Base-by-base conservation (phyloP, 1,140 invertebrate species). In the Physella acuta region DNA sequence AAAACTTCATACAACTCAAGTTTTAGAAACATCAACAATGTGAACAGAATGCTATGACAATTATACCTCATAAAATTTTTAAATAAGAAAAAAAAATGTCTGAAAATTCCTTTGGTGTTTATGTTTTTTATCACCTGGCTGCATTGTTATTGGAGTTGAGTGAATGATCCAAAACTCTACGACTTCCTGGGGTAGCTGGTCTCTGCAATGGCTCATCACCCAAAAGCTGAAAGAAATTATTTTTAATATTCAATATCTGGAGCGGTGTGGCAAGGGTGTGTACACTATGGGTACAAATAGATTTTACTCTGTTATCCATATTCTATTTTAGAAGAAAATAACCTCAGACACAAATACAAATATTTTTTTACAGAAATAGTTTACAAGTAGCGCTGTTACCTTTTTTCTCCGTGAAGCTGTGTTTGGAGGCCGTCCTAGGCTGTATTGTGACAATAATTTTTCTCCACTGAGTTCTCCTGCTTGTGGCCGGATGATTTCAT, bases 401-500 rank as follows among this genome's bases (percentile, higher is more conserved):
- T 75, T 76, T 65, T 71, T 80, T 67, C 72, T 76, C 52, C 68
- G 66, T 59, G 64, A 63, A 8, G 55, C 44, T 2, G 72, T 39
- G 31, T 62, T 60, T 0, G 74, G 68, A n/a, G 61, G 63, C 30
- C 62, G 34, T n/a, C 59, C 62, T 11, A 73, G 37, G 11, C 67
- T 55, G 68, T 87, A 88, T 14, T 85, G 80, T 31, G 75, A 72
- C 28, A 88, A 77, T 17, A 88, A 78, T 20, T 81, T 72, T 65
- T 88, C 87, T 3, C 88, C 88, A 30, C 72, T 66, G 3, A 83
- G 71, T 64, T 87, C 85, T 52, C 79, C 79, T 1, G 79, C 76
- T 34, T 80, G 77, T 14, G 84, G 78, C 69, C 75, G 76, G 1
- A 88, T 75, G 1, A 79, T 73, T 73, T 88, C 88, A 65, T 85